phyloP scores from a whole-genome alignment of 2,888 invertebrate genomes.

The Rhaphigaster nebulosa region DNA sequence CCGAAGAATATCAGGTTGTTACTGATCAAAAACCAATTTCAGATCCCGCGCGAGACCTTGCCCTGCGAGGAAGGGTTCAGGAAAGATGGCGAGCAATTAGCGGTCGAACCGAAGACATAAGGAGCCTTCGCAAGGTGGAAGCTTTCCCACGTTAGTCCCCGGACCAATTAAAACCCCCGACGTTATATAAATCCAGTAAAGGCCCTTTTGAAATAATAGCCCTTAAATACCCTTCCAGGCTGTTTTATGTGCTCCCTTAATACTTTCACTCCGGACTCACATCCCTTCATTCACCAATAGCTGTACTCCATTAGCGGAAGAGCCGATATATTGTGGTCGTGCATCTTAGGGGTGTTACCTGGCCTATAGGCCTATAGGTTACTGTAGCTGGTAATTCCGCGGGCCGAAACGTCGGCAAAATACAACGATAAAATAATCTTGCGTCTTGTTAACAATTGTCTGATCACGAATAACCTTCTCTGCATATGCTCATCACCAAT shows the following conservation, averaged over 20 bases:
- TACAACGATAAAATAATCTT: too few species aligned
- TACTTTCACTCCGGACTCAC: background rate
- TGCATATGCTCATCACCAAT: too few species aligned
- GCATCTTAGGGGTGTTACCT: background rate
- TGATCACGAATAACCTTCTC: too few species aligned
- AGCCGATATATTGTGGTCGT: background rate
- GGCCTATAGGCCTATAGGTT: background rate
- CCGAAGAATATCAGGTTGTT: background rate
- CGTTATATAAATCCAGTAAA: constrained; percentile 53
- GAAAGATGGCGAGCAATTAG: background rate
- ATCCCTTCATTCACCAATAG: background rate
- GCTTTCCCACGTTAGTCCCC: constrained; percentile 36
- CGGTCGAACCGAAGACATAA: constrained; percentile 9
- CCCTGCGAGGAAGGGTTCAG: background rate
- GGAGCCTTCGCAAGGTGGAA: constrained; percentile 1
- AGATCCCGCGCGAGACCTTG: background rate
- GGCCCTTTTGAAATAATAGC: constrained; percentile 57
- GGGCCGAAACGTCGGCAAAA: too few species aligned
- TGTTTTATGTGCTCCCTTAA: constrained; percentile 38
- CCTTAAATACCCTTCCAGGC: constrained; percentile 39
- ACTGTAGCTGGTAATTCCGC: too few species aligned
- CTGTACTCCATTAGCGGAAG: background rate
- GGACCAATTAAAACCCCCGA: constrained; percentile 52
- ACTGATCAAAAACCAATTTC: background rate
- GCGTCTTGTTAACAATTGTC: too few species aligned